Evolutionary conservation across 2,888 invertebrate species (phyloP).

Genomic region (Scotopteryx bipunctaria): DNA sequence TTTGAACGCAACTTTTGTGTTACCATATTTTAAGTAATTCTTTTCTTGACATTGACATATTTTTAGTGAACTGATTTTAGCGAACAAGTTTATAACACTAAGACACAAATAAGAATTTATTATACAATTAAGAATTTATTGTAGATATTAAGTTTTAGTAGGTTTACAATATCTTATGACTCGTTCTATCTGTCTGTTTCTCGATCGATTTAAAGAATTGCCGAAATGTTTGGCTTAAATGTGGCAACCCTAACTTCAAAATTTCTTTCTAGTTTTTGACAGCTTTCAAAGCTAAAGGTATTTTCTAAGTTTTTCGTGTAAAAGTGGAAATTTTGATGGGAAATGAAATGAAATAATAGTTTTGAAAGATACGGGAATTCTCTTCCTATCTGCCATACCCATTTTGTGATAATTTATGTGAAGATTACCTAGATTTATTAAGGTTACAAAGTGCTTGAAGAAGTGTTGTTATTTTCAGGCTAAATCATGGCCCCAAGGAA

Average conservation of each 20-base stretch:
- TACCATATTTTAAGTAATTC: too few relatives aligned
- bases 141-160: too few relatives aligned
- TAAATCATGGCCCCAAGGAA: conserved; percentile 97
- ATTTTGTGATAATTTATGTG: conserved; percentile 40
- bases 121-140: too few relatives aligned
- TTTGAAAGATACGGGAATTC: conserved; percentile 28
- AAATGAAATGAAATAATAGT: conserved; percentile 50
- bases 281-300: conserved; percentile 79
- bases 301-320: conserved; percentile 50
- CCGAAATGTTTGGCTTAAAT: conserved; percentile 5
- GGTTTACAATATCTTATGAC: too few relatives aligned
- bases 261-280: conserved; percentile 77
- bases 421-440: conserved; percentile 69
- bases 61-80: too few relatives aligned
- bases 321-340: conserved; percentile 41
- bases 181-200: too few relatives aligned
- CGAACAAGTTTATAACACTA: too few relatives aligned
- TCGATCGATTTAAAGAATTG: background rate
- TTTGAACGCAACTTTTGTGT: too few relatives aligned
- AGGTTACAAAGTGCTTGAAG: conserved; percentile 69
- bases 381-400: conserved; percentile 24
- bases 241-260: conserved; percentile 17
- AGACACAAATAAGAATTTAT: too few relatives aligned
- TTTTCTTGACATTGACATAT: too few relatives aligned
- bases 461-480: conserved; percentile 77